Percentiles rank a stretch among this genome's conserved stretches.
phyloP scores from a whole-genome alignment of 2,888 invertebrate genomes.

The Trichopria drosophilae region DNA sequence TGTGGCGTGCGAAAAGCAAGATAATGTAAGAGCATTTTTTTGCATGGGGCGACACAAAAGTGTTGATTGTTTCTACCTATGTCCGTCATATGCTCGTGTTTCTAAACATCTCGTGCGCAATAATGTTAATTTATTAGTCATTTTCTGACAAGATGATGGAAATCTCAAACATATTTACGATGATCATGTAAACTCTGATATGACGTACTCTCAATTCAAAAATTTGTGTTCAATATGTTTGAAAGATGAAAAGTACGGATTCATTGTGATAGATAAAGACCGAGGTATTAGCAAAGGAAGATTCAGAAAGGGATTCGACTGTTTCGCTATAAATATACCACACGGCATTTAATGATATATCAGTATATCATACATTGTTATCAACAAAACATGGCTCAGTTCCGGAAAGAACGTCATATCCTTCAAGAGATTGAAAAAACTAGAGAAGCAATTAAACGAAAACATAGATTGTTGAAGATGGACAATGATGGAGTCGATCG shows the following conservation, averaged over 20 bases:
- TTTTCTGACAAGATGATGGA: conserved; percentile 37
- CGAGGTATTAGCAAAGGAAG: conserved; percentile 32
- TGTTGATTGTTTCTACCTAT: conserved; percentile 37
- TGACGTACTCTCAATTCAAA: conserved; percentile 34
- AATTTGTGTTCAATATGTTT: conserved; percentile 35
- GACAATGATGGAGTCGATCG: conserved; percentile 12
- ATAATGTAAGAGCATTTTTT: conserved; percentile 33
- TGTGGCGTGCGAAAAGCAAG: conserved; percentile 46
- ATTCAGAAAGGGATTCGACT: conserved; percentile 31
- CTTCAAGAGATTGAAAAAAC: conserved; percentile 26
- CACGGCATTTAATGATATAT: background rate
- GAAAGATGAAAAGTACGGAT: conserved; percentile 36
- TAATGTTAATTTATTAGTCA: conserved; percentile 35
- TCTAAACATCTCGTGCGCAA: conserved; percentile 38
- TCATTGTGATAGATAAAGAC: conserved; percentile 38
- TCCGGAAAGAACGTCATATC: conserved; percentile 14
- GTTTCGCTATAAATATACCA: background rate
- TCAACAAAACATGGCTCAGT: conserved; percentile 18
- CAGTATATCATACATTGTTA: background rate
- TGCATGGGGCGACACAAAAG: conserved; percentile 36
- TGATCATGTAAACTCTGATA: conserved; percentile 38
- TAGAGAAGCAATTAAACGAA: conserved; percentile 25
- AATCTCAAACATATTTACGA: conserved; percentile 38
- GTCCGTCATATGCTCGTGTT: conserved; percentile 36
- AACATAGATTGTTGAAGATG: conserved; percentile 24